phyloP scores from a whole-genome alignment of 2,888 invertebrate species.

The Hypomecis punctinalis region DNA sequence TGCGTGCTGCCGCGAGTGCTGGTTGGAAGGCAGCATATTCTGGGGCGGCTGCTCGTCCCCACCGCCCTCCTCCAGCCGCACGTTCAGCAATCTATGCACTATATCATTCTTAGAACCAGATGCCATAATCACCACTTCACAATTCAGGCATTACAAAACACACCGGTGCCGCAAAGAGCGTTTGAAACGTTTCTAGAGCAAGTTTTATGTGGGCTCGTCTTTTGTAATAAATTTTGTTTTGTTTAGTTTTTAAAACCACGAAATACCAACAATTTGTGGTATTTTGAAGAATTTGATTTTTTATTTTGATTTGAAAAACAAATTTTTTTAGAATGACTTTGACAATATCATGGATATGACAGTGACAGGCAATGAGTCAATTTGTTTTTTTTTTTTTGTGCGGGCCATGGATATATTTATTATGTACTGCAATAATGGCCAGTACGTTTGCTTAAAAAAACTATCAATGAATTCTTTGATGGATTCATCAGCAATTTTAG shows the following conservation, averaged over 20 bases:
- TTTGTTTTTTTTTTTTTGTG: background rate
- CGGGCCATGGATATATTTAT: too few relatives aligned
- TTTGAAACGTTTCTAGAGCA: constrained; percentile 11
- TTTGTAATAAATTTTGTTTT: background rate
- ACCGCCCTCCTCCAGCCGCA: constrained; percentile 67
- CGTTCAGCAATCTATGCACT: constrained; percentile 69
- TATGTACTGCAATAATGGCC: too few relatives aligned
- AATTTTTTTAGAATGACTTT: background rate
- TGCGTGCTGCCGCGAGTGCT: constrained; percentile 62
- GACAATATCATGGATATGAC: constrained; percentile 3
- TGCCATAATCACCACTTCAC: constrained; percentile 65
- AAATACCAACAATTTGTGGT: constrained; percentile 34
- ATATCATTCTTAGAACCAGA: constrained; percentile 77
- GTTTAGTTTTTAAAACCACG: background rate
- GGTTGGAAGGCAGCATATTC: constrained; percentile 82
- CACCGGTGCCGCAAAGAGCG: constrained; percentile 36
- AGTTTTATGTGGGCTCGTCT: constrained; percentile 7
- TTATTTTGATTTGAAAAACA: constrained; percentile 20
- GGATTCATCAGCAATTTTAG: too few relatives aligned
- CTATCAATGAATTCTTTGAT: too few relatives aligned
- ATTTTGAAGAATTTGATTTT: constrained; percentile 20
- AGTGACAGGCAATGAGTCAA: background rate
- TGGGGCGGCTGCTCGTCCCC: constrained; percentile 76
- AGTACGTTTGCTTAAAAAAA: too few relatives aligned
- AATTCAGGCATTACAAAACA: constrained; percentile 57